phyloP scores from a whole-genome alignment of 2,888 invertebrate species.

The Lasioglossum villosulum region DNA sequence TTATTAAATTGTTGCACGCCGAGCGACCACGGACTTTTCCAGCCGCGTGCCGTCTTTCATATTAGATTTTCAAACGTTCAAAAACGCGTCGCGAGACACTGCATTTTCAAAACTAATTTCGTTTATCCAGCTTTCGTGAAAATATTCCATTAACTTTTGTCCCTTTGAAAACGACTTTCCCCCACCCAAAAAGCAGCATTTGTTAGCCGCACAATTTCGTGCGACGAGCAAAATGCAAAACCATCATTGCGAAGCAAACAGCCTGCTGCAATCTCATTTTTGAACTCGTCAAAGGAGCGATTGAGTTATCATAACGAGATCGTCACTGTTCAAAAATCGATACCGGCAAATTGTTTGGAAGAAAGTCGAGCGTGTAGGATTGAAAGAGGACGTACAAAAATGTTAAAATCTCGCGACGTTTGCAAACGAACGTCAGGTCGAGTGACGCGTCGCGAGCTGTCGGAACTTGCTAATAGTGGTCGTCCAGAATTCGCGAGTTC shows the following conservation, averaged over 20 bases:
- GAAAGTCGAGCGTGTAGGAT: no score
- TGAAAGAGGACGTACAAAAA: neutral
- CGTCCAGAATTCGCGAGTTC: neutral
- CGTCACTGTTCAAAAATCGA: neutral
- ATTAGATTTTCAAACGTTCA: neutral
- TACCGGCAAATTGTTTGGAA: no score
- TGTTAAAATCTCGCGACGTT: neutral
- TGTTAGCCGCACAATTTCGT: neutral
- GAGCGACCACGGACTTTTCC: neutral
- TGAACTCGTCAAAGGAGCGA: neutral
- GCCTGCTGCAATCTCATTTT: neutral
- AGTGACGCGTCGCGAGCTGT: neutral
- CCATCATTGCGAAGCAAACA: neutral
- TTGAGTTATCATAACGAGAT: neutral
- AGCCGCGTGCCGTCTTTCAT: neutral
- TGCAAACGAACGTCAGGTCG: neutral
- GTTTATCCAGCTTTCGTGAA: neutral
- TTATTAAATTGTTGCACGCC: neutral
- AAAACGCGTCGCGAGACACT: neutral
- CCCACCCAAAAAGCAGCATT: neutral
- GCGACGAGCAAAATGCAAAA: neutral
- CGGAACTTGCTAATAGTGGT: neutral
- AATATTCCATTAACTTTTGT: neutral
- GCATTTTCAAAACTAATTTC: neutral
- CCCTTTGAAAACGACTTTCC: neutral